Conservation (phyloP, 2,888 invertebrate genomes). For the Scaptomyza cyrtandrae region DNA sequence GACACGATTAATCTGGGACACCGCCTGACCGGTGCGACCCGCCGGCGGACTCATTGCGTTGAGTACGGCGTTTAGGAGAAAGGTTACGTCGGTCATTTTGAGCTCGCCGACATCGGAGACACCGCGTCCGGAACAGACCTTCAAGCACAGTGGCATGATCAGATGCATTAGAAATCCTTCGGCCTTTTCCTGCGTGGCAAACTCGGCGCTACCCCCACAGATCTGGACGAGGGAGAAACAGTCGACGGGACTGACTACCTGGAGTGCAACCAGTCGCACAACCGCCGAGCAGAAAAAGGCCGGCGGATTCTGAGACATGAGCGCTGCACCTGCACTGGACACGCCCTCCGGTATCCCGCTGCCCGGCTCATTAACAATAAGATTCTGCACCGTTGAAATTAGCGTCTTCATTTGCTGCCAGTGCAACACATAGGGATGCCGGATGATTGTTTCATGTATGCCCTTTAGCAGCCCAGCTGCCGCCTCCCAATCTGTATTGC, state of each 20-base stretch:
- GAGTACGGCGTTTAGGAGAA: constrained; percentile 94
- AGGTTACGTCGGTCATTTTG: constrained; percentile 94
- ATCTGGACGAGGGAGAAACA: constrained; percentile 96
- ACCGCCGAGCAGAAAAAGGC: constrained; percentile 98
- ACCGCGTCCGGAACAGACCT: constrained; percentile 97
- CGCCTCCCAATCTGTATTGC: constrained; percentile 98
- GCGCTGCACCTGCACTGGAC: constrained; percentile 92
- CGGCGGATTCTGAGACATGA: constrained; percentile 96
- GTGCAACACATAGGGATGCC: constrained; percentile 98
- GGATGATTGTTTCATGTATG: constrained; percentile 95
- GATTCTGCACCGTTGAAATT: constrained; percentile 92
- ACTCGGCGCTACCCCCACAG: constrained; percentile 95
- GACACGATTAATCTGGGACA: constrained; percentile 89
- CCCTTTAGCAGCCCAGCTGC: constrained; percentile 97
- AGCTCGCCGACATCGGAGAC: constrained; percentile 95
- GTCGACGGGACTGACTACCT: constrained; percentile 97
- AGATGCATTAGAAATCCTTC: constrained; percentile 98
- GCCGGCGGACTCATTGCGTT: constrained; percentile 94
- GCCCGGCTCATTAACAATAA: constrained; percentile 85
- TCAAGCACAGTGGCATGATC: constrained; percentile 96
- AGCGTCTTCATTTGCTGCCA: constrained; percentile 97
- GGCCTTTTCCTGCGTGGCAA: constrained; percentile 95
- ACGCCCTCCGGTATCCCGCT: constrained; percentile 87
- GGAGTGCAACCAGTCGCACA: constrained; percentile 96
- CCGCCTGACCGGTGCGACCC: constrained; percentile 88